Base-by-base conservation (phyloP, 1,140 invertebrate genomes). In the Pseudomyrmex pallidus region DNA sequence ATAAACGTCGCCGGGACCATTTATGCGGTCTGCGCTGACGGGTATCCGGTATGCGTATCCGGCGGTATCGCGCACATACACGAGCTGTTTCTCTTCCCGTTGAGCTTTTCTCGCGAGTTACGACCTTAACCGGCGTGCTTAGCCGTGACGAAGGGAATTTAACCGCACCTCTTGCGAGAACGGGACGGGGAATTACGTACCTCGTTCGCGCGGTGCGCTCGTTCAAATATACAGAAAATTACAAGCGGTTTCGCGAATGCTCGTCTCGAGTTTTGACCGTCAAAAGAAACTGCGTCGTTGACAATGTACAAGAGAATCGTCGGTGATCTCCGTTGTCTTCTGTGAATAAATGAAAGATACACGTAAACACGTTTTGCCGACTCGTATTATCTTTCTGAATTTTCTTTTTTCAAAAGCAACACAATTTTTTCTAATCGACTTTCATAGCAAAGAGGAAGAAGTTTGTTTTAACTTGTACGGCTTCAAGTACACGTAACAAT, bases 121-220 rank as follows among this genome's bases (percentile, higher is more conserved):
- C 54, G 66, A 70, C 56, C 44, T 50, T 70, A 35, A 48, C 57
- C 44, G 7, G 10, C 54, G 4, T 50, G 66, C 56, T 72, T 70
- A 57, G 17, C 4, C 44, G n/a, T 80, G 72, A 80, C 66, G 76
- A 80, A 59, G 66, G 13, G 54, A 72, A 80, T 80, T 80, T 57
- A 80, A 59, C 5, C 72, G 52, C 54, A 20, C 2, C 20, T 57
- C 25, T 46, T 20, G 54, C 35, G 5, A 35, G 35, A 35, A 44
- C 66, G 25, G 68, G 52, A 78, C 17, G 63, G 13, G 35, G 54
- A 70, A 78, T 59, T 59, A 78, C 20, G 52, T 35, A 35, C 35
- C 0, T 46, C 20, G 63, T 9, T 56, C n/a, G 35, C 35, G 59
- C 61, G 48, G 17, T 10, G 15, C 46, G 17, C 50, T 22, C 10